These are phyloP conservation scores for Notothenia coriiceps DNA, from an alignment of 2,113 vertebrate species.

Conservation along the genomic window DNA sequence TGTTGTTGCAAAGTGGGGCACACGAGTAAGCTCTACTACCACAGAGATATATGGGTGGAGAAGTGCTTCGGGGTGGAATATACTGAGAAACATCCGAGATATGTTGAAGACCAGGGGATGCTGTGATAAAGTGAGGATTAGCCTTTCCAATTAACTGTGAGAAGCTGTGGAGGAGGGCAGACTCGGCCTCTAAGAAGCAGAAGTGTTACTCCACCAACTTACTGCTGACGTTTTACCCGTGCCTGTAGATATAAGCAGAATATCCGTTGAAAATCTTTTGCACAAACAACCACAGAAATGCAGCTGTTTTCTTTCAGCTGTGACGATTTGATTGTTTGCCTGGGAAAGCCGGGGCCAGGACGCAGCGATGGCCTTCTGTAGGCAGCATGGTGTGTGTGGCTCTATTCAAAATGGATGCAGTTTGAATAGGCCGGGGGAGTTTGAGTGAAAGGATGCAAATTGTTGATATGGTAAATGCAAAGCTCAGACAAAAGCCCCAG, in stretches of 20 bases:
- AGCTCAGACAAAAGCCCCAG: constrained; percentile 63
- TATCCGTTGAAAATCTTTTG: not conserved
- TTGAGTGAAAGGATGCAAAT: constrained; percentile 71
- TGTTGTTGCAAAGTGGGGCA: constrained; percentile 38
- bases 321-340: constrained; percentile 50
- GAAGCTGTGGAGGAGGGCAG: constrained; percentile 12
- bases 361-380: constrained; percentile 63
- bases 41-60: constrained; percentile 15
- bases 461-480: constrained; percentile 67
- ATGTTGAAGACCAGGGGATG: constrained; percentile 29
- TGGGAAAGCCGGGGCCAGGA: constrained; percentile 39
- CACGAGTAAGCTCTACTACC: not conserved
- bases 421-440: constrained; percentile 76
- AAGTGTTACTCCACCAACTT: not conserved
- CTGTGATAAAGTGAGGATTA: constrained; percentile 41
- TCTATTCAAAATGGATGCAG: constrained; percentile 64
- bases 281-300: constrained; percentile 19
- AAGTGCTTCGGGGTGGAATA: constrained; percentile 15
- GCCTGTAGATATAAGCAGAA: not conserved
- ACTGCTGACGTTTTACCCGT: not conserved
- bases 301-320: constrained; percentile 39
- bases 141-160: constrained; percentile 27
- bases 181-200: not conserved
- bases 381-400: constrained; percentile 63
- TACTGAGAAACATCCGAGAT: constrained; percentile 19